phyloP scores from a whole-genome alignment of 2,113 vertebrate genomes.

The Brienomyrus brachyistius region DNA sequence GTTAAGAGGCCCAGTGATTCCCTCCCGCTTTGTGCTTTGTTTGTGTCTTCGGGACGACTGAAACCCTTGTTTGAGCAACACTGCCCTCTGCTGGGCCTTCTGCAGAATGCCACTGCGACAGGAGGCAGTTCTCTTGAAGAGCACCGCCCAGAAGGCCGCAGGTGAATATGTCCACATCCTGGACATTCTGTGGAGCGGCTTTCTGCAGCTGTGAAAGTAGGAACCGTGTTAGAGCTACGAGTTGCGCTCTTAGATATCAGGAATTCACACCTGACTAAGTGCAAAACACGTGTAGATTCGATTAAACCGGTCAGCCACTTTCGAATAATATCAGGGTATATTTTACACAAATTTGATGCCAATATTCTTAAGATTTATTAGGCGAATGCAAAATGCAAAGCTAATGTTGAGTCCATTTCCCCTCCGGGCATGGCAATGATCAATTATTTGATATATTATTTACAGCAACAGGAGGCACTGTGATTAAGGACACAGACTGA shows the following conservation, averaged over 20 bases:
- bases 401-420: background rate
- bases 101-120: background rate
- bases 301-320: background rate
- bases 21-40: conserved; percentile 11
- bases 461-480: background rate
- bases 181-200: background rate
- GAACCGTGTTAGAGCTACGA: background rate
- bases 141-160: background rate
- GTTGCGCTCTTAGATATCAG: background rate
- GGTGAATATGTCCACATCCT: background rate
- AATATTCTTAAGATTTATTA: background rate
- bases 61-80: conserved; percentile 16
- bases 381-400: background rate
- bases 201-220: background rate
- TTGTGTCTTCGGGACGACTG: background rate
- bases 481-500: background rate
- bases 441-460: background rate
- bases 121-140: background rate
- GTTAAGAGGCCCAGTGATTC: background rate
- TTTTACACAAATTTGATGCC: background rate
- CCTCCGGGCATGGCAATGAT: background rate
- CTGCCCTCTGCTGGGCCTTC: conserved; percentile 23
- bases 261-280: background rate
- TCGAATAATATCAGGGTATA: background rate
- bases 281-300: background rate